Conservation (phyloP, 2,797 vertebrate species). For the Streptopelia turtur region DNA sequence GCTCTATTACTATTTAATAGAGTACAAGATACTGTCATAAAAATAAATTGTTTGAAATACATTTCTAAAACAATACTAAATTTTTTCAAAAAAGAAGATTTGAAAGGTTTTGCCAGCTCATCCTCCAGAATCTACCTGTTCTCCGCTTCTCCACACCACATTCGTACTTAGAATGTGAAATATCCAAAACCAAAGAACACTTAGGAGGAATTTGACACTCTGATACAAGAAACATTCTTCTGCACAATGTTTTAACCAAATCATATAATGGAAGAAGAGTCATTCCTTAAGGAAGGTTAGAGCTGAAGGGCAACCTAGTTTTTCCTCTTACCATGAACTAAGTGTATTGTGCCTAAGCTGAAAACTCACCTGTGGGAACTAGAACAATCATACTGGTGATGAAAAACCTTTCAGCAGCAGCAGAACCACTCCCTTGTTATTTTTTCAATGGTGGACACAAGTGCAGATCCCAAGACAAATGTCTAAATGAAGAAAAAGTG, state of each 20-base stretch:
- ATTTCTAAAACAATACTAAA: not conserved
- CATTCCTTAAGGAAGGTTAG: not conserved
- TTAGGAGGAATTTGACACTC: not conserved
- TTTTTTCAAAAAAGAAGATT: not conserved
- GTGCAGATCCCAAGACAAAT: not conserved
- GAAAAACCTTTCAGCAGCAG: not conserved
- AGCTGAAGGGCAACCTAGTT: not conserved
- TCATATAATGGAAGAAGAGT: not conserved
- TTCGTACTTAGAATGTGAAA: not conserved
- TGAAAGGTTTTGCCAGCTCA: not conserved
- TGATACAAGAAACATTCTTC: not conserved
- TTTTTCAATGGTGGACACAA: not conserved
- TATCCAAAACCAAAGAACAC: not conserved
- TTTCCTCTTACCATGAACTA: not conserved
- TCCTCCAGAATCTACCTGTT: not conserved
- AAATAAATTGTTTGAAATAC: not conserved
- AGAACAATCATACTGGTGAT: not conserved
- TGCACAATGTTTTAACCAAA: not conserved
- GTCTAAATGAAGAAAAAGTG: not conserved
- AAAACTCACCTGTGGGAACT: not conserved
- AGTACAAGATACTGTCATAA: not conserved
- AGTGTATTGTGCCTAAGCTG: not conserved
- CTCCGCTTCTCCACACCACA: not conserved
- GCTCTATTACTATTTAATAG: not conserved
- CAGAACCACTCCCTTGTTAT: not conserved